Evolutionary conservation across 2,888 invertebrate genomes (phyloP).

Genomic region (Latrodectus elegans): DNA sequence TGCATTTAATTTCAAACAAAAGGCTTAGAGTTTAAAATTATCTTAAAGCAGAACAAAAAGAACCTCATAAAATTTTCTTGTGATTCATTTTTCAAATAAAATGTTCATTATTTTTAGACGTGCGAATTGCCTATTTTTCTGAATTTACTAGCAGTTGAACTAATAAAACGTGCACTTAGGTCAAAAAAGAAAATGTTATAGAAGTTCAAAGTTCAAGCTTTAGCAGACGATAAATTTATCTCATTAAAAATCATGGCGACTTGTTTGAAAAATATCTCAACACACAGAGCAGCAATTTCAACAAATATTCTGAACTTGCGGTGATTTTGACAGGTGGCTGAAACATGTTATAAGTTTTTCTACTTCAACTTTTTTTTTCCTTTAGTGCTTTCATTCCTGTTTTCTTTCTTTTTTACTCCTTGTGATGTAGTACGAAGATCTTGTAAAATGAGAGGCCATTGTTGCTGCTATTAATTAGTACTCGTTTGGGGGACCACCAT

Average conservation of each 20-base stretch:
- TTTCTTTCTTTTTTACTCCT: constrained; percentile 1
- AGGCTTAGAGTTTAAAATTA: no score
- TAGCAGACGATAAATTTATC: constrained; percentile 56
- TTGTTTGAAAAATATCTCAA: constrained; percentile 32
- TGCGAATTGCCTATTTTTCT: no score
- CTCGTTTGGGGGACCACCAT: constrained; percentile 43
- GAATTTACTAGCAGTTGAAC: neutral
- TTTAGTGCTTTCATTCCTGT: neutral
- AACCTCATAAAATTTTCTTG: no score
- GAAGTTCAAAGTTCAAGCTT: neutral
- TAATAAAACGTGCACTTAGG: neutral
- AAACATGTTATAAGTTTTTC: constrained; percentile 53
- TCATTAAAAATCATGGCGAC: constrained; percentile 57
- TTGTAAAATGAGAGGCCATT: constrained; percentile 58
- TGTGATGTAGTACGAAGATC: constrained; percentile 14
- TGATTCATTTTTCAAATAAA: no score
- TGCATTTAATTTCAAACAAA: no score
- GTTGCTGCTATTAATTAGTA: constrained; percentile 63
- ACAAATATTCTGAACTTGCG: constrained; percentile 7
- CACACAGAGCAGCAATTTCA: constrained; percentile 13
- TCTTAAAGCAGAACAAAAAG: no score
- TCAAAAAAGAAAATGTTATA: neutral
- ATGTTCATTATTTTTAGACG: no score
- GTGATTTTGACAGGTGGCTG: constrained; percentile 56
- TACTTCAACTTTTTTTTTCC: constrained; percentile 3